Conservation (phyloP, 2,113 vertebrate species). For the Labeo catla region DNA sequence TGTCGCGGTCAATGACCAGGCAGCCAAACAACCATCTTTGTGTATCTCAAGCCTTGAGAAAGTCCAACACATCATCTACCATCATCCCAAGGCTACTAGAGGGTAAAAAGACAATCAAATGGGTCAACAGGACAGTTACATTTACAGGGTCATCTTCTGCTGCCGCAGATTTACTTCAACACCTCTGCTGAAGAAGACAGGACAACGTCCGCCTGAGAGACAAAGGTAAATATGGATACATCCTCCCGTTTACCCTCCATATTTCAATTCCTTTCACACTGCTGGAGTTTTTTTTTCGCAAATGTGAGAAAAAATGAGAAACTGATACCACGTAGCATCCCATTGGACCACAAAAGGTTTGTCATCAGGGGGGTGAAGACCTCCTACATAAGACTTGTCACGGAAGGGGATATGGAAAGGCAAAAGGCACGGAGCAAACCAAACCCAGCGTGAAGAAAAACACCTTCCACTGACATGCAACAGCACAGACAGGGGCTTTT, state of each 20-base stretch:
- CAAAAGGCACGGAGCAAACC: slow-evolving; percentile 41
- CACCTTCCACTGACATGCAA: neutral
- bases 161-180: neutral
- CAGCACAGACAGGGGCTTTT: slow-evolving; percentile 13
- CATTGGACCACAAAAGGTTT: slow-evolving; percentile 56
- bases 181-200: neutral
- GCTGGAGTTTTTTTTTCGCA: neutral
- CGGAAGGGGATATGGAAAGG: slow-evolving; percentile 45
- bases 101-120: neutral
- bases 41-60: neutral
- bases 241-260: neutral
- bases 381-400: slow-evolving; percentile 41
- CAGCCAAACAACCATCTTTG: neutral
- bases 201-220: neutral
- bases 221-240: neutral
- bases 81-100: neutral
- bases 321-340: slow-evolving; percentile 28
- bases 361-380: slow-evolving; percentile 35
- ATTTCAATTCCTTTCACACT: neutral
- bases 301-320: slow-evolving; percentile 25
- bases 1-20: neutral
- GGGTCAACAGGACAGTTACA: neutral
- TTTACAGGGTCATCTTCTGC: neutral
- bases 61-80: neutral
- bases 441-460: slow-evolving; percentile 13